Percentiles rank a stretch among this genome's conserved stretches.
phyloP scores from a whole-genome alignment of 2,797 vertebrate genomes.

The Dromococcyx pavoninus region DNA sequence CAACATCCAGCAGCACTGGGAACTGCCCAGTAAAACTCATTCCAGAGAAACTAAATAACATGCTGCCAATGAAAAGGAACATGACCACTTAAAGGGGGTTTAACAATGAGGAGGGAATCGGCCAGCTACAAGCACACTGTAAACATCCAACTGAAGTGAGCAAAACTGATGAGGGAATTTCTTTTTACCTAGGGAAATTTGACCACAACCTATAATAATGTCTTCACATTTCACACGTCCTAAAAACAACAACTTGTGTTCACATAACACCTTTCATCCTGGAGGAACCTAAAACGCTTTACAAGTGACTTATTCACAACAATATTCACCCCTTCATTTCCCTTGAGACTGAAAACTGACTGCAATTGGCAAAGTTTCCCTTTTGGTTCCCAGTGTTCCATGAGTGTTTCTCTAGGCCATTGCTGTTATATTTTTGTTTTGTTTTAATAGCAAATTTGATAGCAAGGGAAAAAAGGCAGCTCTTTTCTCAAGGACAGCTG shows the following conservation, averaged over 20 bases:
- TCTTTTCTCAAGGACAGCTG: slow-evolving; percentile 10
- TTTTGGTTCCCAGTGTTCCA: slow-evolving; percentile 11
- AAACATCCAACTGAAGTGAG: neutral
- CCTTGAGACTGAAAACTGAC: neutral
- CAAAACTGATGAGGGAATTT: neutral
- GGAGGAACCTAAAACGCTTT: neutral
- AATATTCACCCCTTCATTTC: neutral
- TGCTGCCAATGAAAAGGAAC: neutral
- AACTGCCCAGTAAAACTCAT: slow-evolving; percentile 9
- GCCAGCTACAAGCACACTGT: neutral
- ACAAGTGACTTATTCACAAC: slow-evolving; percentile 29
- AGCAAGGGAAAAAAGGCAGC: neutral
- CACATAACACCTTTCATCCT: neutral
- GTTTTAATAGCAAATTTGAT: slow-evolving; percentile 37
- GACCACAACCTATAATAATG: slow-evolving; percentile 18
- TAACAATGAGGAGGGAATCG: neutral
- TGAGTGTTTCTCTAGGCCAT: slow-evolving; percentile 5
- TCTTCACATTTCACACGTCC: slow-evolving; percentile 24
- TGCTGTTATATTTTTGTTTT: slow-evolving; percentile 29
- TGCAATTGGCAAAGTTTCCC: neutral
- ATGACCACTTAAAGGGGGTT: neutral
- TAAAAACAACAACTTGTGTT: slow-evolving; percentile 25
- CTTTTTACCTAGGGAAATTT: slow-evolving; percentile 25
- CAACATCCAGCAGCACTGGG: neutral
- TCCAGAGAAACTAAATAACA: neutral